Base-by-base conservation (phyloP, 2,888 invertebrate genomes). In the Mystacides longicornis region DNA sequence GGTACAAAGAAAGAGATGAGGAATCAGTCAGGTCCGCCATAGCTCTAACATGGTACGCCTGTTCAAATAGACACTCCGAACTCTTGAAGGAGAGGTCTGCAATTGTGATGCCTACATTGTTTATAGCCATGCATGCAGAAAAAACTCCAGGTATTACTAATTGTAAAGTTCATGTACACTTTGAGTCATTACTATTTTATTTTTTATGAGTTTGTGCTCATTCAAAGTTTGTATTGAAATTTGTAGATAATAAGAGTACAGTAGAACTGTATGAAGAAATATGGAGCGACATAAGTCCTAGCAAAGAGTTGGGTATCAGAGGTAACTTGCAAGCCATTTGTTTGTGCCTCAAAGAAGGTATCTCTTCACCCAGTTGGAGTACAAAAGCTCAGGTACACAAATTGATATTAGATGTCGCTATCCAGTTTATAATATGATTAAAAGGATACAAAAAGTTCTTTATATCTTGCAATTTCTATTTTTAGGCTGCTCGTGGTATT, bases 211-310 rank as follows among this genome's bases (percentile, higher is more conserved):
- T 27, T 11, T 27, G 27, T 27, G 27, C 11, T 27, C 7, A 27
- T 27, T 27, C 27, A 27, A 27, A 27, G 27, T 27, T 27, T 7
- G 5, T 27, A 27, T 27, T 27, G 7, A 27, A 27, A 27, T 43
- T 11, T 5, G 9, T 46, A 69, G 80, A 80, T 60, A 79, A 79
- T 58, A 76, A 76, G 62, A 66, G 66, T 11, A 83, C 83, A 11
- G 78, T 87, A 59, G 86, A 87, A 65, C 72, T 86, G 59, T 95
- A 89, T 85, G 88, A 87, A 60, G 93, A 94, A 67, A 79, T 93
- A 42, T 95, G 94, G 94, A 81, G 82, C 47, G 94, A 94, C 66
- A 83, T 89, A 27, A 87, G 90, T 60, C 90, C 91, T n/a, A 87
- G 89, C n/a, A 82, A 85, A 0, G 94, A 92, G 73, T 82, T 81